These are phyloP conservation scores for Agrochola circellaris DNA, from an alignment of 2,888 invertebrate species.

Conservation along the genomic window DNA sequence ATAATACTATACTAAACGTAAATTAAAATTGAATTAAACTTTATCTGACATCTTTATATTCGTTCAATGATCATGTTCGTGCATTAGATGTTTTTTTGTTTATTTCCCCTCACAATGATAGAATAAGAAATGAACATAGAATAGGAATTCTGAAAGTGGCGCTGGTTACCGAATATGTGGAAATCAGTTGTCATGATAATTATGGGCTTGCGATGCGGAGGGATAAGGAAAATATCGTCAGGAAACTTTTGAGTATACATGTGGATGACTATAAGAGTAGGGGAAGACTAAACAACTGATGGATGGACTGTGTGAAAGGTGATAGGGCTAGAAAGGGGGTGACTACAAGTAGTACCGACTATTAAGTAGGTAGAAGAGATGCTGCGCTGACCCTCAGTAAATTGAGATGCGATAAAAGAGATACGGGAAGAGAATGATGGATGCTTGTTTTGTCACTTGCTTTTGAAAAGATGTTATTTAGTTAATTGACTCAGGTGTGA, in stretches of 20 bases:
- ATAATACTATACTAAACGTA: constrained; percentile 31
- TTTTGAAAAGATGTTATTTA: no score
- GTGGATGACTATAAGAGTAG: not conserved
- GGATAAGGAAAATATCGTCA: not conserved
- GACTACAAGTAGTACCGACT: not conserved
- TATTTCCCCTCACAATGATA: not conserved
- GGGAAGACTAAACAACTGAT: not conserved
- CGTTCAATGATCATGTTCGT: constrained; percentile 11
- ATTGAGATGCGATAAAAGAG: no score
- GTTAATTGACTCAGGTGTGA: no score
- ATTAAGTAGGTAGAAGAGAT: no score
- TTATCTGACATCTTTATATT: constrained; percentile 50
- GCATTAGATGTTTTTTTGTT: constrained; percentile 9
- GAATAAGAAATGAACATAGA: not conserved
- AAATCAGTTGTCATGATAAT: not conserved
- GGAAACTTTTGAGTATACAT: not conserved
- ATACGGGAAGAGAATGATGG: no score
- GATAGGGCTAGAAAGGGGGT: not conserved
- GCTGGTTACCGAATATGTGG: not conserved
- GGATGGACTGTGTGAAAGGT: not conserved
- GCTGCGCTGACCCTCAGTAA: not conserved
- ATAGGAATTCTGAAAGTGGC: not conserved
- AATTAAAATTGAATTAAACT: constrained; percentile 21
- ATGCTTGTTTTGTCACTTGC: no score
- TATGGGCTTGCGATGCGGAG: no score